Evolutionary conservation across 1,140 invertebrate genomes (phyloP), one percentile per base, ranked within the genome.

Genomic region (Pararge aegeria): DNA sequence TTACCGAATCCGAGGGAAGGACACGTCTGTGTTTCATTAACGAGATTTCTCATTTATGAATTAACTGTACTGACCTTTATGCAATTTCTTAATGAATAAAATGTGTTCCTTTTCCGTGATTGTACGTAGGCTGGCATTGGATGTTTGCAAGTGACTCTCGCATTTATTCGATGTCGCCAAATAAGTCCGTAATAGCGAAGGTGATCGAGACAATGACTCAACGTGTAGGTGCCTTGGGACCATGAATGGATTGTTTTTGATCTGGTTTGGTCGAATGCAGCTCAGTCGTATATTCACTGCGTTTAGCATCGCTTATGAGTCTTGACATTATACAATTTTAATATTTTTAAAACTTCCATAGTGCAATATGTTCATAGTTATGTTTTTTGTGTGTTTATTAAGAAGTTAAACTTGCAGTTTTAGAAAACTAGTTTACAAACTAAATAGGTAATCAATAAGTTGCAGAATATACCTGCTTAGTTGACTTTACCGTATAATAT

Each of bases 151-250:
- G 66, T 68, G 67, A 64, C 64, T 73, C 63, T 70, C 76, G 72
- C 71, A 77, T 82, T 75, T 64, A 62, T 68, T 54, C 68, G 78
- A 70, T 79, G 79, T 83, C 79, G 60, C 84, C 84, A 87, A 87
- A 87, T 87, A 87, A 75, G 84, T 87, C 78, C 80, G 78, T 80
- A 84, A 69, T 63, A 56, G 54, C 66, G 84, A 86, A 87, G 84
- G 84, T 83, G 77, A 87, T 79, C 78, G 67, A 63, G 69, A 63
- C 65, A 50, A 60, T 87, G 84, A 87, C 56, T 87, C 84, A 85
- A 66, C 55, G 80, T 69, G 81, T 80, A 76, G 82, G 84, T 73
- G 84, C 68, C 59, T 61, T 68, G 54, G 66, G 72, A 81, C 73
- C 71, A 75, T 75, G 75, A 71, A 70, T 70, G 60, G 58, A 56